Percentiles rank a stretch among this genome's conserved stretches.
These are phyloP conservation scores for Pristionchus maxplancki DNA, from an alignment of 2,888 invertebrate genomes.

Conservation along the genomic window DNA sequence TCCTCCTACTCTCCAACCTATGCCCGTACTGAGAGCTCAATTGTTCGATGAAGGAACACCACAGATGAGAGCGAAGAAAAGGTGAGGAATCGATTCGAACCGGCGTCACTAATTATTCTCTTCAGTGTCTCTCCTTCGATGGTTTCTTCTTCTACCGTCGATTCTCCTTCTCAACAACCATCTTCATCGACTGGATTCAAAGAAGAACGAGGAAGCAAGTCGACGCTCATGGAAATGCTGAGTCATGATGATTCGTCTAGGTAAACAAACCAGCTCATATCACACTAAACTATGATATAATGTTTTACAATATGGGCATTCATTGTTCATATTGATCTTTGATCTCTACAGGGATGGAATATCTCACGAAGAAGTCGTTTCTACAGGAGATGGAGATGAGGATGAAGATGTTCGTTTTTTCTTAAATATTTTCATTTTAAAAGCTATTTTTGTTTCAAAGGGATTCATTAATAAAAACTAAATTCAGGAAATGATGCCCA, in stretches of 20 bases:
- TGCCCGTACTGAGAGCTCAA: slow-evolving; percentile 29
- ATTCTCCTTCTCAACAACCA: slow-evolving; percentile 24
- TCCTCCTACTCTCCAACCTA: slow-evolving; percentile 21
- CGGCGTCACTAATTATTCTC: no score
- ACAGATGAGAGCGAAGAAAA: slow-evolving; percentile 17
- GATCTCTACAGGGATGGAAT: neutral
- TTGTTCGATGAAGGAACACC: slow-evolving; percentile 9
- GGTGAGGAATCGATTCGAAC: neutral
- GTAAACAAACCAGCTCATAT: neutral
- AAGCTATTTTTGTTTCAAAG: neutral
- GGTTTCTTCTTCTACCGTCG: slow-evolving; percentile 25
- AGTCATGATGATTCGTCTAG: neutral
- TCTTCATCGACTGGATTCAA: slow-evolving; percentile 15
- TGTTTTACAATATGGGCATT: neutral
- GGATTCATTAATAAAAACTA: neutral
- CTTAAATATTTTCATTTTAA: neutral
- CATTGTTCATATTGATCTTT: neutral
- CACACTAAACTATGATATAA: neutral
- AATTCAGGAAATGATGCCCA: neutral
- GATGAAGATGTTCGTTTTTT: neutral
- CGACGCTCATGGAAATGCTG: neutral
- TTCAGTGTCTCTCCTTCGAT: slow-evolving; percentile 17
- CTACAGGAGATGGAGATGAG: neutral
- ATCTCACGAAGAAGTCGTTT: neutral
- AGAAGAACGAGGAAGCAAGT: neutral